phyloP scores from a whole-genome alignment of 2,888 invertebrate genomes.

The Apantesis nais region DNA sequence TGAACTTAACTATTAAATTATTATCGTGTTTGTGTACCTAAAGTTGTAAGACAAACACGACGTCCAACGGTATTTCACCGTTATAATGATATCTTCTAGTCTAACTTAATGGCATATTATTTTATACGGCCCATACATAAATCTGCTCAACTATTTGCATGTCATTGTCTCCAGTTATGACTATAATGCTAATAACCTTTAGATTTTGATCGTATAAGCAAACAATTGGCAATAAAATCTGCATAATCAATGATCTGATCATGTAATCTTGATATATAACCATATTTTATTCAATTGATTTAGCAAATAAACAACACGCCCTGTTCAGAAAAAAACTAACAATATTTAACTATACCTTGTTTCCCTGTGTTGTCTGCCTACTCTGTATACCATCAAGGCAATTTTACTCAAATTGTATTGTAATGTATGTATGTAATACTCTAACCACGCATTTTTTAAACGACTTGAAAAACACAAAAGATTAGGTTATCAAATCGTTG shows the following conservation, averaged over 20 bases:
- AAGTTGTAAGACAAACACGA: constrained; percentile 27
- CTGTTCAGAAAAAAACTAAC: not conserved
- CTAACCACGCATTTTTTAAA: too few species aligned
- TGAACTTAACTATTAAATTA: constrained; percentile 13
- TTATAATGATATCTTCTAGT: constrained; percentile 31
- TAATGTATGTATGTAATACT: too few species aligned
- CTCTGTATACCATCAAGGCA: not conserved
- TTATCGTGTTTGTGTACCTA: constrained; percentile 30
- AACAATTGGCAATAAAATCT: not conserved
- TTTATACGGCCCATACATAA: constrained; percentile 41
- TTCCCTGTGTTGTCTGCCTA: not conserved
- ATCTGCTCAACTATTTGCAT: constrained; percentile 34
- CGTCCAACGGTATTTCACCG: constrained; percentile 43
- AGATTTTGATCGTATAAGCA: not conserved
- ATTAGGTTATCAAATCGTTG: too few species aligned
- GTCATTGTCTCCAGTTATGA: not conserved
- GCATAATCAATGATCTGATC: not conserved
- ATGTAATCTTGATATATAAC: not conserved
- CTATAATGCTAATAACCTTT: not conserved
- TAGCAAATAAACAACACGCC: not conserved
- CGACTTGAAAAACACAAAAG: too few species aligned
- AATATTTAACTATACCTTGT: not conserved
- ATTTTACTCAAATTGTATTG: not conserved
- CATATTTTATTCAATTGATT: not conserved
- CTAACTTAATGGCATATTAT: constrained; percentile 19